These are phyloP conservation scores for Liasis olivaceus DNA, from an alignment of 2,797 vertebrate genomes.

Conservation along the genomic window DNA sequence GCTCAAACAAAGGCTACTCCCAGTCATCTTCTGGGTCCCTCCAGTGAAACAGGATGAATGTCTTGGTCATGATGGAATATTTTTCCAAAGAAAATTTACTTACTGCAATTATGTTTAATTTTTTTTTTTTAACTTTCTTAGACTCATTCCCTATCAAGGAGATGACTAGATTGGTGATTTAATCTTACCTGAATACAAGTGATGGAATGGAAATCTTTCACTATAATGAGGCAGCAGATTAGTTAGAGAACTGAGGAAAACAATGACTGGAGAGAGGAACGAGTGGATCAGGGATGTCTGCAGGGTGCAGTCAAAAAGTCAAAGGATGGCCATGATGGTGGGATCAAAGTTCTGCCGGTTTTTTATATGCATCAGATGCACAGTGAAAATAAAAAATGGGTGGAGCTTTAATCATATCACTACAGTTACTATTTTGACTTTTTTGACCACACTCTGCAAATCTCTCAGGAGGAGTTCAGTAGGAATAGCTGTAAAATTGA, in stretches of 20 bases:
- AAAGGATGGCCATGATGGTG: not conserved
- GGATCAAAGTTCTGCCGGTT: not conserved
- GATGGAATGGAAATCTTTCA: not conserved
- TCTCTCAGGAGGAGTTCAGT: not conserved
- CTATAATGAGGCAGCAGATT: not conserved
- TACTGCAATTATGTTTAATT: not conserved
- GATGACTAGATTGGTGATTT: not conserved
- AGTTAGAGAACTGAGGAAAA: not conserved
- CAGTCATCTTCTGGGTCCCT: not conserved
- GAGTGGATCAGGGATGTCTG: not conserved
- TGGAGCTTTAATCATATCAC: not conserved
- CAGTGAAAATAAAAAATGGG: not conserved
- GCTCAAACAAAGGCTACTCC: not conserved
- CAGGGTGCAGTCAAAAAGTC: not conserved
- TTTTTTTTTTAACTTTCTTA: not conserved
- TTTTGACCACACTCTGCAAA: not conserved
- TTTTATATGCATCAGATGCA: not conserved
- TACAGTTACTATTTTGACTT: not conserved
- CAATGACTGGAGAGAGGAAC: not conserved
- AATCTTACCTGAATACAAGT: not conserved
- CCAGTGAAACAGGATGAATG: not conserved
- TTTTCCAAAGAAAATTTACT: not conserved
- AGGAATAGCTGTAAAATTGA: not conserved
- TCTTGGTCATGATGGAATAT: not conserved
- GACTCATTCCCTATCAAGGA: not conserved